Percentiles rank a stretch among this genome's conserved stretches.
These are phyloP conservation scores for Poeciliopsis paucimaculata DNA, from an alignment of 2,797 vertebrate species.

Conservation along the genomic window DNA sequence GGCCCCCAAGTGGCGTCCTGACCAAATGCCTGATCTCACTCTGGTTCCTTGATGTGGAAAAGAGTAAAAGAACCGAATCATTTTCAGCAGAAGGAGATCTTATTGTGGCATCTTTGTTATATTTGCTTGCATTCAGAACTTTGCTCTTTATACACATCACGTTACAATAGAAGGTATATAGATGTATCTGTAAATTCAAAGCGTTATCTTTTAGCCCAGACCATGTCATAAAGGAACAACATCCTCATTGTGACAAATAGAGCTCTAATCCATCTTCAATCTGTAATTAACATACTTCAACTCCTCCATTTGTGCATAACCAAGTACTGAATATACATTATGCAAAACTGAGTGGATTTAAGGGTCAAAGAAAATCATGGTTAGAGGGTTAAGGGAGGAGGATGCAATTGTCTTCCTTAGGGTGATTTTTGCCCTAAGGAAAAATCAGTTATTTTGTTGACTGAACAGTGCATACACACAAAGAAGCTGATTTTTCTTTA, in stretches of 20 bases:
- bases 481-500: neutral
- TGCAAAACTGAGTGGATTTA: neutral
- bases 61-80: neutral
- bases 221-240: neutral
- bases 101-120: neutral
- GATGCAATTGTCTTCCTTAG: neutral
- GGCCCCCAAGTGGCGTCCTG: neutral
- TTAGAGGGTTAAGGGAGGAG: neutral
- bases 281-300: neutral
- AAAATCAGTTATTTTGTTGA: neutral
- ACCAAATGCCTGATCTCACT: neutral
- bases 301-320: neutral
- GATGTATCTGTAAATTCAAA: neutral
- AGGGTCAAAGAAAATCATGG: neutral
- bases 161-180: neutral
- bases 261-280: neutral
- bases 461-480: neutral
- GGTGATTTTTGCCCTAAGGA: neutral
- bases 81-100: neutral
- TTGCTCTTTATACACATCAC: neutral
- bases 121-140: neutral
- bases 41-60: neutral
- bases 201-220: neutral
- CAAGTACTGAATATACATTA: neutral
- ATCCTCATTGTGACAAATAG: neutral